phyloP scores from a whole-genome alignment of 2,797 vertebrate species.

The Chaetodon trifasciatus region DNA sequence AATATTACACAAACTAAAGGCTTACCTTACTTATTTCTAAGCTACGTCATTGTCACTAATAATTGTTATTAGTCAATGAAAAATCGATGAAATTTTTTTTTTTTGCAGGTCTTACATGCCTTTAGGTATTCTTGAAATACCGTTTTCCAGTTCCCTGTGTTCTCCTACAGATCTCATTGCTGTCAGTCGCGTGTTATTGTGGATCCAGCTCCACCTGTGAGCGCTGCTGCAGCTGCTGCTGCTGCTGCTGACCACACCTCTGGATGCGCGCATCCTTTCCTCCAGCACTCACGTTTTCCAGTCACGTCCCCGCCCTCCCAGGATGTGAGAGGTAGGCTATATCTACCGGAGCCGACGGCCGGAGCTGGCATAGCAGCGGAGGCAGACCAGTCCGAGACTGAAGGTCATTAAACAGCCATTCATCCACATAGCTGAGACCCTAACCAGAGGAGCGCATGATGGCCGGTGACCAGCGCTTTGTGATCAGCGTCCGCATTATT shows the following conservation, averaged over 20 bases:
- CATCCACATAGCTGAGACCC: background rate
- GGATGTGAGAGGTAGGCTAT: fast-evolving
- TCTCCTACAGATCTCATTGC: no score
- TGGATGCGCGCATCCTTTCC: background rate
- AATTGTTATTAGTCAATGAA: no score
- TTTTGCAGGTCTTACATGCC: no score
- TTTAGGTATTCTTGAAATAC: no score
- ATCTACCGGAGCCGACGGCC: fast-evolving
- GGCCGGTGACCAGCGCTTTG: slow-evolving; percentile 69
- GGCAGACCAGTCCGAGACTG: background rate
- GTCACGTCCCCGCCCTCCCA: background rate
- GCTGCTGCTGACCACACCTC: background rate
- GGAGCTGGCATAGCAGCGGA: background rate
- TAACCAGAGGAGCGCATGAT: slow-evolving; percentile 45
- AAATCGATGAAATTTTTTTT: no score
- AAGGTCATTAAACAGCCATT: background rate
- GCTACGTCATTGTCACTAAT: no score
- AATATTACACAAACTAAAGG: no score
- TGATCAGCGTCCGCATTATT: slow-evolving; percentile 69
- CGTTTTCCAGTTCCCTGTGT: no score
- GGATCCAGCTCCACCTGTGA: no score
- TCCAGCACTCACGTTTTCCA: background rate
- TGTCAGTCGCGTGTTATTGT: no score
- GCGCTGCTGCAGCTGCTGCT: no score
- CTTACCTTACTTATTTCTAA: no score